Percentiles rank a stretch among this genome's conserved stretches.
Evolutionary conservation across 1,140 invertebrate species (phyloP).

Genomic region (Prorops nasuta): DNA sequence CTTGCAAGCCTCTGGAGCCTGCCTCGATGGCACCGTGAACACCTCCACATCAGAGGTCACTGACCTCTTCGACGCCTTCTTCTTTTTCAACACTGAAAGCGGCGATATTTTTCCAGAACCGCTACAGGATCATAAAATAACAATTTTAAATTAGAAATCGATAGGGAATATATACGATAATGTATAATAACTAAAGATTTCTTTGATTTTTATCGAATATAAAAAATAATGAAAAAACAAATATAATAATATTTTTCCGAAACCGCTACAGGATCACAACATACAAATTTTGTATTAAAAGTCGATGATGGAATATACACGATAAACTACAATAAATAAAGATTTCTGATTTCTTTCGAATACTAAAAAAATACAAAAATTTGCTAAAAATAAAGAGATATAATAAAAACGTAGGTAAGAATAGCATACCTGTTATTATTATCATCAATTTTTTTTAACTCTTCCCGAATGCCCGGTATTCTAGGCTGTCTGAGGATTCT

Average conservation of each 20-base stretch:
- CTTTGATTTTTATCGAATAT: too few relatives aligned
- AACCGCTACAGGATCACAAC: too few relatives aligned
- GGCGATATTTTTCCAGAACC: slow-evolving; percentile 14
- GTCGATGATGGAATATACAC: neutral
- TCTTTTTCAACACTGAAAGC: slow-evolving; percentile 26
- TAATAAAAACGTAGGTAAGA: too few relatives aligned
- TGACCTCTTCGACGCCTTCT: slow-evolving; percentile 19
- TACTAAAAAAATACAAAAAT: too few relatives aligned
- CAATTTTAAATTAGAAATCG: too few relatives aligned
- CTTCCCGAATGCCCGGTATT: too few relatives aligned
- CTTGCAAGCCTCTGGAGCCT: slow-evolving; percentile 58
- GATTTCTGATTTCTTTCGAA: too few relatives aligned
- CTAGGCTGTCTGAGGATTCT: too few relatives aligned
- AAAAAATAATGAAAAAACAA: too few relatives aligned
- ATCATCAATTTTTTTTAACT: slow-evolving; percentile 28
- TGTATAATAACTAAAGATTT: neutral
- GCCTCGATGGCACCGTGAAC: slow-evolving; percentile 31
- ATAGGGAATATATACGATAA: neutral
- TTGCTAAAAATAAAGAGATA: too few relatives aligned
- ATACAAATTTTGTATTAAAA: too few relatives aligned
- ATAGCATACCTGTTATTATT: slow-evolving; percentile 39
- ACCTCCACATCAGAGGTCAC: slow-evolving; percentile 38
- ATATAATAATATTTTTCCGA: neutral
- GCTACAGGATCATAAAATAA: too few relatives aligned
- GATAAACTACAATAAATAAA: neutral